Evolutionary conservation across 2,888 invertebrate species (phyloP).

Genomic region (Habroteleia sp.): DNA sequence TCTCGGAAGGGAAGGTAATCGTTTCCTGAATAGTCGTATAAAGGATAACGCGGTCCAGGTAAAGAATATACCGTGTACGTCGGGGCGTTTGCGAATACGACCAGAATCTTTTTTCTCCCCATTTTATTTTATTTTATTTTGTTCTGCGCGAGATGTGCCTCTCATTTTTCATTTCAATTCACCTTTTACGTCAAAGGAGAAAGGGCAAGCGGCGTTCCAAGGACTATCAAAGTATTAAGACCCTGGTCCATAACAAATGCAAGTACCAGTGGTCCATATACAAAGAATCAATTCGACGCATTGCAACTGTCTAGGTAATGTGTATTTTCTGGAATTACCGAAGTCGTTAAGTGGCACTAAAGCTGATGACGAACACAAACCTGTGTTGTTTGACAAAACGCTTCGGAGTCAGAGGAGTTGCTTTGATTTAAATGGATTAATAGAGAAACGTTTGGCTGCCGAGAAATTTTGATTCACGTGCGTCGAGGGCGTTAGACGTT

Average conservation of each 20-base stretch:
- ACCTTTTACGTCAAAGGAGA: constrained; percentile 60
- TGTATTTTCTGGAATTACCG: constrained; percentile 30
- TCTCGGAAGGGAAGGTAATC: constrained; percentile 74
- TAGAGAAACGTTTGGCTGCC: constrained; percentile 9
- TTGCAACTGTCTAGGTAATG: constrained; percentile 36
- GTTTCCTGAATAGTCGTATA: constrained; percentile 70
- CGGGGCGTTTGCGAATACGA: constrained; percentile 26
- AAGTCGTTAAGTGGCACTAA: constrained; percentile 26
- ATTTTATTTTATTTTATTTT: constrained; percentile 22
- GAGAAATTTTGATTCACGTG: constrained; percentile 36
- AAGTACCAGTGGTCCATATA: constrained; percentile 13
- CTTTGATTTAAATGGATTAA: constrained; percentile 26
- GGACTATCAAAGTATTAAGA: constrained; percentile 43
- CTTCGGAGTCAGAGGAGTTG: not conserved
- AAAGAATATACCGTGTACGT: constrained; percentile 33
- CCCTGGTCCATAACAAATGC: constrained; percentile 24
- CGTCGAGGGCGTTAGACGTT: constrained; percentile 15
- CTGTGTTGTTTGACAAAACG: constrained; percentile 23
- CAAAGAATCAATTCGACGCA: constrained; percentile 31
- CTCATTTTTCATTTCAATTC: constrained; percentile 64
- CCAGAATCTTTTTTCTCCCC: constrained; percentile 33
- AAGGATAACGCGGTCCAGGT: constrained; percentile 59
- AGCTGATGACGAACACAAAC: constrained; percentile 32
- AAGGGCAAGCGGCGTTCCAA: constrained; percentile 45
- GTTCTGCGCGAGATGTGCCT: constrained; percentile 22